Evolutionary conservation across 2,797 vertebrate genomes (phyloP), one percentile per base, ranked within the genome.

Genomic region (Smutsia gigantea): DNA sequence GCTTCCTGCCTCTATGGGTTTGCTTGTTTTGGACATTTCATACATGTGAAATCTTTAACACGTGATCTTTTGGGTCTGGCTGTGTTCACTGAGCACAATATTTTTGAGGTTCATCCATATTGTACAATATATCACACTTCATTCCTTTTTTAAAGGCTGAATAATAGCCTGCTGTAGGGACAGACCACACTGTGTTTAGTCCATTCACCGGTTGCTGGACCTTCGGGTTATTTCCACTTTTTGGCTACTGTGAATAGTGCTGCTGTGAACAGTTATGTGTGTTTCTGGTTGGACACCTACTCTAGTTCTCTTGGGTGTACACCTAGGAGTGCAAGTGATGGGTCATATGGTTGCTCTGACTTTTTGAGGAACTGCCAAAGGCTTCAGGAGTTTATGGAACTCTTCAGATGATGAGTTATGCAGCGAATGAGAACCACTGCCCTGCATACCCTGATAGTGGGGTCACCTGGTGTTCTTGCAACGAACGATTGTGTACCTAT

Each of bases 1-100:
- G 5, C 55, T 14, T 39, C 39, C 8, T 2, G 25, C 29, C 15
- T 39, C 90, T 3, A 0, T 9, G 31, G 55, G 12, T 4, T 6
- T 51, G 42, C 34, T 61, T 19, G 39, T 10, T 18, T 9, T 0
- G 21, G 63, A 8, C 23, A 0, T 13, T 25, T 29, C 23, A 2
- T 0, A 0, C 34, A 9, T 19, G 11, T 7, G 11, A 25, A 29
- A 4, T 4, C 13, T 1, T 5, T 1, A 0, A 0, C 1, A 5
- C 2, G 6, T 3, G 59, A 17, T 29, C 18, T 17, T n/a, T 1
- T 1, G 4, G 4, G 25, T n/a, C 75, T 9, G 29, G 42, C 14
- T 42, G 12, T 13, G 46, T 29, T 64, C 23, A 0, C 29, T 2
- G 27, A 72, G 49, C 5, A 0, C 0, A 10, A 2, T 2, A 2